These are phyloP conservation scores for Dromiciops gliroides DNA, from an alignment of 2,113 vertebrate genomes.

Conservation along the genomic window DNA sequence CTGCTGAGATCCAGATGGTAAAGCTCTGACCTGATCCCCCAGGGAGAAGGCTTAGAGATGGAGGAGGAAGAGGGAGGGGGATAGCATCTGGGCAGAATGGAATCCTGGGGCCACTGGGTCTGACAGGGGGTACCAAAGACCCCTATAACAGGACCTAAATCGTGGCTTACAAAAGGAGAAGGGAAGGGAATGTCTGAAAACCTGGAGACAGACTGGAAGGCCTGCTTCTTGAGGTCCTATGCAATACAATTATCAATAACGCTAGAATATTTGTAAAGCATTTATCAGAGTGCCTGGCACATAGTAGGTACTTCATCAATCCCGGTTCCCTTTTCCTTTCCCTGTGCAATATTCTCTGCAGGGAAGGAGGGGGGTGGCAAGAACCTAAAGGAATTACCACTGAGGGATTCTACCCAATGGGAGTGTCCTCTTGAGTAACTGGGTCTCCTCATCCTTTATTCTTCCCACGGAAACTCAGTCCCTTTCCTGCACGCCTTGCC, in stretches of 20 bases:
- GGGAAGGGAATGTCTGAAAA: not conserved
- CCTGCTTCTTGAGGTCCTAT: not conserved
- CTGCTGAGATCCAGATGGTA: conserved; percentile 34
- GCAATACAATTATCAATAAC: not conserved
- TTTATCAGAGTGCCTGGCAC: not conserved
- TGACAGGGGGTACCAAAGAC: not conserved
- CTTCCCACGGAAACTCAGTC: not conserved
- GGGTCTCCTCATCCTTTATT: not conserved
- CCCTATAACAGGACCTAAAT: not conserved
- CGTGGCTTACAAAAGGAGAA: not conserved
- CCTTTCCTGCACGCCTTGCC: not conserved
- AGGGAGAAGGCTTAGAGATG: not conserved
- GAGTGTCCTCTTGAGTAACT: too few relatives aligned
- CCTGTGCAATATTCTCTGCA: not conserved
- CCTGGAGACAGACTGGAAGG: not conserved
- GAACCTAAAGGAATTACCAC: not conserved
- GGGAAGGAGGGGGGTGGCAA: not conserved
- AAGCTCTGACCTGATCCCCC: conserved; percentile 39
- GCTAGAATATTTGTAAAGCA: not conserved
- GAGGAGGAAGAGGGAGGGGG: not conserved
- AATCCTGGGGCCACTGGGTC: not conserved
- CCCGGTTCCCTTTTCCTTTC: not conserved
- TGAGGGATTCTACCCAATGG: not conserved
- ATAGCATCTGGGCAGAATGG: not conserved
- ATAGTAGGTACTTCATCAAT: not conserved